A percentile compares a stretch with the other conserved stretches of the same genome.
phyloP scores from a whole-genome alignment of 2,888 invertebrate species.

The Electrophaes corylata region DNA sequence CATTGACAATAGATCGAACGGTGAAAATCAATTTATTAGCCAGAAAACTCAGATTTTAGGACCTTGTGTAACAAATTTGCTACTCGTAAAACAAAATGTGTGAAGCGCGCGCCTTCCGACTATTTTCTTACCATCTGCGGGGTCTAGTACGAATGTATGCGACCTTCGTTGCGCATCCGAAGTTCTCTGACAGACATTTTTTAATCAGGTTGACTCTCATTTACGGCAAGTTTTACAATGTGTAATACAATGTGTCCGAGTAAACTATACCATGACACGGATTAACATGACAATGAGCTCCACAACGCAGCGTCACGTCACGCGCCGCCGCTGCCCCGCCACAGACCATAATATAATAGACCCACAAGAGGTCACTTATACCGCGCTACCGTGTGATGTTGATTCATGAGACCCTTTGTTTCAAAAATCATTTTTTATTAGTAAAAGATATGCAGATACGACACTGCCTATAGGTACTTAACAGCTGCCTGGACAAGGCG shows the following conservation, averaged over 20 bases:
- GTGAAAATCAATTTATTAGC: background rate
- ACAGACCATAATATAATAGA: background rate
- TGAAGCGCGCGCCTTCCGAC: no score
- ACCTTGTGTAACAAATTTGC: no score
- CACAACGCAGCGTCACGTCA: slow-evolving; percentile 22
- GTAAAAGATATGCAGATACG: no score
- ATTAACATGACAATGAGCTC: slow-evolving; percentile 46
- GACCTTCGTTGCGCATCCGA: no score
- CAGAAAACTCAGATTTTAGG: no score
- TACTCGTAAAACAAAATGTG: no score
- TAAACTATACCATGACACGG: slow-evolving; percentile 42
- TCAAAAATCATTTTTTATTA: background rate
- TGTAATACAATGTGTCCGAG: slow-evolving; percentile 18
- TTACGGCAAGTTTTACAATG: slow-evolving; percentile 1
- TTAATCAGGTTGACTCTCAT: background rate
- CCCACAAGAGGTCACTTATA: background rate
- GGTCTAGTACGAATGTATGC: no score
- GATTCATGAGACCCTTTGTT: no score
- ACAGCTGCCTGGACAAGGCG: no score
- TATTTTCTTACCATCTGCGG: no score
- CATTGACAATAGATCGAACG: slow-evolving; percentile 27
- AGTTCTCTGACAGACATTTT: no score
- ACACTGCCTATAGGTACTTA: no score
- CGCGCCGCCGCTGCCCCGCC: slow-evolving; percentile 2
- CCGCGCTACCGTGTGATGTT: background rate